Evolutionary conservation across 2,797 vertebrate genomes (phyloP), one percentile per base, ranked within the genome.

Genomic region (Characodon lateralis): DNA sequence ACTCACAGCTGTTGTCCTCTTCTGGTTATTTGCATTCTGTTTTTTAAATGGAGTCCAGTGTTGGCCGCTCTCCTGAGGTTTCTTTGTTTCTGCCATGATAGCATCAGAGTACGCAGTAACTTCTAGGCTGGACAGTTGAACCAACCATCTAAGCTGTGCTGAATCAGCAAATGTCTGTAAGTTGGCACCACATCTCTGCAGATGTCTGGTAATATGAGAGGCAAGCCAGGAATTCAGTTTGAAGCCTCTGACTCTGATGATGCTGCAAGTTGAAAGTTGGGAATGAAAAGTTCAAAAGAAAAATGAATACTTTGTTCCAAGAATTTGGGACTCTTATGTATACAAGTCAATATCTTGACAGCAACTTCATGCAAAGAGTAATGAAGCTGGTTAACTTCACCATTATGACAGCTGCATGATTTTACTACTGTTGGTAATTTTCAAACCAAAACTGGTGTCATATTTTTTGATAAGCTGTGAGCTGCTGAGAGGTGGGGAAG

Each of bases 151-250:
- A 24, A 31, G 63, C 63, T 66, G 35, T 66, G 63, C 63, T 66
- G 63, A 66, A 41, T 66, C 63, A 66, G 63, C 63, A 66, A 35
- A 66, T 66, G 63, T 66, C 35, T 41, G 35, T 22, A 41, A 66
- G 35, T 41, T 66, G 63, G 63, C 63, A 66, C 35, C 63, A 66
- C 5, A 8, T 41, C 63, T 66, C 63, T 66, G 63, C 63, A 66
- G 31, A 39, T 66, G 35, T 66, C 63, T 41, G 63, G 35, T 66
- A 66, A 66, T 66, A 66, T 66, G 63, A 39, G 63, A 41, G 24
- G 20, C 63, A 4, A 22, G 63, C 63, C 9, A 18, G 35, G 63
- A 41, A 41, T 66, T 66, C 22, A 41, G 10, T 41, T 41, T 24
- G 35, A 66, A 66, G 63, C 63, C 63, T 66, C 20, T 7, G 20